A percentile compares a stretch with the other conserved stretches of the same genome.
Evolutionary conservation across 2,888 invertebrate species (phyloP).

Genomic region (Orthosia incerta): DNA sequence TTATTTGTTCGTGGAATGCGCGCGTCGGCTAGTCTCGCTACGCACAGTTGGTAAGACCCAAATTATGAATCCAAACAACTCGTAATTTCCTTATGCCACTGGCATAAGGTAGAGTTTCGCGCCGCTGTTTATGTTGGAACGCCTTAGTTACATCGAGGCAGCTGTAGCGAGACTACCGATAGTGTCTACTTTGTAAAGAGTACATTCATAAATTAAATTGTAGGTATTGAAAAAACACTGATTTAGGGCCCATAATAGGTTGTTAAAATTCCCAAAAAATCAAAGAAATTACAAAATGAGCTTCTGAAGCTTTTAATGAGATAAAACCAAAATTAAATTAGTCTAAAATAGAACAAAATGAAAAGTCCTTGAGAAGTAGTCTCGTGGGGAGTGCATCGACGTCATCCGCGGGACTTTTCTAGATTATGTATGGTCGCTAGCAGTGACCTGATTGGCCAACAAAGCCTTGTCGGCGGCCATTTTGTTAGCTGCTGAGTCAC

Average conservation of each 20-base stretch:
- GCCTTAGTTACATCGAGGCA: constrained; percentile 68
- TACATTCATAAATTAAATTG: constrained; percentile 87
- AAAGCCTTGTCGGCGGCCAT: constrained; percentile 92
- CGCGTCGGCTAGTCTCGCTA: constrained; percentile 90
- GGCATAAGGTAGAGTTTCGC: constrained; percentile 76
- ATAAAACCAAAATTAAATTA: constrained; percentile 74
- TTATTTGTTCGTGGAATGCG: constrained; percentile 89
- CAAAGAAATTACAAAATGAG: constrained; percentile 11
- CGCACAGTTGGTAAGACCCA: constrained; percentile 74
- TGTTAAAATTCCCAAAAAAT: constrained; percentile 33
- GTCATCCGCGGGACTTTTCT: constrained; percentile 86
- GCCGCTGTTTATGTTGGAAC: constrained; percentile 37
- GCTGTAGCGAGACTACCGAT: constrained; percentile 85
- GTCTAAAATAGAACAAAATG: constrained; percentile 83
- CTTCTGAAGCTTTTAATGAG: constrained; percentile 42
- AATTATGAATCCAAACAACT: constrained; percentile 63
- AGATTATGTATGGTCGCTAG: constrained; percentile 84
- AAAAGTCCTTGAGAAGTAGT: constrained; percentile 90
- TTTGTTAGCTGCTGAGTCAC: constrained; percentile 92
- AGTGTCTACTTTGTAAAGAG: constrained; percentile 88
- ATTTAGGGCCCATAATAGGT: background rate
- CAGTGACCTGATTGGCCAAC: constrained; percentile 85
- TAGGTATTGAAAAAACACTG: constrained; percentile 67
- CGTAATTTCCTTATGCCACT: constrained; percentile 55
- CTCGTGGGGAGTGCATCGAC: constrained; percentile 89